These are phyloP conservation scores for Sinonovacula constricta DNA, from an alignment of 1,140 invertebrate genomes.

Conservation along the genomic window DNA sequence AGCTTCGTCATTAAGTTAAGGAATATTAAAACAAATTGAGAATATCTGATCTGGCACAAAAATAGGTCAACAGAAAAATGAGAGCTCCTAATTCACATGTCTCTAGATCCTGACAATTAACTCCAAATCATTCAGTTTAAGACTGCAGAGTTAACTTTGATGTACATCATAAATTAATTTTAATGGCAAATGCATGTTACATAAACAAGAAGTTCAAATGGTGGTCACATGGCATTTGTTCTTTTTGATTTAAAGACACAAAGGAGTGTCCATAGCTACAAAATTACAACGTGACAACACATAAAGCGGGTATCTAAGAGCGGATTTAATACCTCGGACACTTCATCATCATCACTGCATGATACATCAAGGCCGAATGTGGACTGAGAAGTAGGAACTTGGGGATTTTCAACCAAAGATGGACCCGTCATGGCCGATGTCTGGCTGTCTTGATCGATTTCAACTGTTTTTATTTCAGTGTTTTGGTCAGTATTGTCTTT, in stretches of 20 bases:
- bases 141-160: too few relatives aligned
- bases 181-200: too few relatives aligned
- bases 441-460: conserved; percentile 70
- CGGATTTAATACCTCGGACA: conserved; percentile 87
- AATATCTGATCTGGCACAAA: too few relatives aligned
- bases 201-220: too few relatives aligned
- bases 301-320: background rate
- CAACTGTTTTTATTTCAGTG: conserved; percentile 80
- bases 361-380: conserved; percentile 93
- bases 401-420: conserved; percentile 79
- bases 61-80: too few relatives aligned
- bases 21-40: too few relatives aligned
- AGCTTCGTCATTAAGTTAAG: too few relatives aligned
- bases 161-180: too few relatives aligned
- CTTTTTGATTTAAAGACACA: conserved; percentile 8
- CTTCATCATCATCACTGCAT: conserved; percentile 94
- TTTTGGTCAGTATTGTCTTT: conserved; percentile 85
- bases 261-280: conserved; percentile 30
- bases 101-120: too few relatives aligned
- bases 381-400: conserved; percentile 86
- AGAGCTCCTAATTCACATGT: too few relatives aligned
- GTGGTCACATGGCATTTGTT: conserved; percentile 52
- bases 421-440: conserved; percentile 64
- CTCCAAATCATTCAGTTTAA: too few relatives aligned
- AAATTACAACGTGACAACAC: background rate